phyloP scores from a whole-genome alignment of 30 jellyfish, hydroid and myxozoan genomes.

The Aurelia coerulea region DNA sequence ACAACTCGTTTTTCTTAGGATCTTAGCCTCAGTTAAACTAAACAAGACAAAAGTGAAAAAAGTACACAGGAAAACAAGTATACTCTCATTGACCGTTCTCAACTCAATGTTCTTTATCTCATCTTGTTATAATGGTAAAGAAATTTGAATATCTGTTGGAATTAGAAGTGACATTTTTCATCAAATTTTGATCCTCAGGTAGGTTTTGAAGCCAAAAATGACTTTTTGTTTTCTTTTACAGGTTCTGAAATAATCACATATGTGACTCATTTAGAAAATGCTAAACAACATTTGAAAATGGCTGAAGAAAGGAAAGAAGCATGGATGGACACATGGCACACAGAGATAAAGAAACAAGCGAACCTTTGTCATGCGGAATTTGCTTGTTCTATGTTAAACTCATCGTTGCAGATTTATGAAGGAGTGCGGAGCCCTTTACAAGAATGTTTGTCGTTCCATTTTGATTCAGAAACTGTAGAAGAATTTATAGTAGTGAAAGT shows the following conservation, averaged over 20 bases:
- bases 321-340: conserved; percentile 97
- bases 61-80: too few relatives aligned
- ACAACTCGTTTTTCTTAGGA: too few relatives aligned
- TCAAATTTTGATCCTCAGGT: too few relatives aligned
- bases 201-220: not conserved
- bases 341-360: conserved; percentile 69
- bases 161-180: too few relatives aligned
- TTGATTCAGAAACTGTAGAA: conserved; percentile 92
- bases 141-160: too few relatives aligned
- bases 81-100: too few relatives aligned
- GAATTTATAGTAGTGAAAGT: conserved; percentile 92
- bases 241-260: conserved; percentile 90
- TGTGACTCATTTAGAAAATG: conserved; percentile 78
- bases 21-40: too few relatives aligned
- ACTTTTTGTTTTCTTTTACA: not conserved
- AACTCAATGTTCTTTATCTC: too few relatives aligned
- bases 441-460: conserved; percentile 89
- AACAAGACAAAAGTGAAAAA: too few relatives aligned
- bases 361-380: conserved; percentile 86
- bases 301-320: conserved; percentile 91
- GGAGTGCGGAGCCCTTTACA: conserved; percentile 85
- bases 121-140: too few relatives aligned
- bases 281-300: conserved; percentile 74
- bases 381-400: conserved; percentile 65
- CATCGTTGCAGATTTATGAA: conserved; percentile 73